A percentile compares a stretch with the other conserved stretches of the same genome.
These are phyloP conservation scores for Plectropomus leopardus DNA, from an alignment of 2,113 vertebrate species.

Conservation along the genomic window DNA sequence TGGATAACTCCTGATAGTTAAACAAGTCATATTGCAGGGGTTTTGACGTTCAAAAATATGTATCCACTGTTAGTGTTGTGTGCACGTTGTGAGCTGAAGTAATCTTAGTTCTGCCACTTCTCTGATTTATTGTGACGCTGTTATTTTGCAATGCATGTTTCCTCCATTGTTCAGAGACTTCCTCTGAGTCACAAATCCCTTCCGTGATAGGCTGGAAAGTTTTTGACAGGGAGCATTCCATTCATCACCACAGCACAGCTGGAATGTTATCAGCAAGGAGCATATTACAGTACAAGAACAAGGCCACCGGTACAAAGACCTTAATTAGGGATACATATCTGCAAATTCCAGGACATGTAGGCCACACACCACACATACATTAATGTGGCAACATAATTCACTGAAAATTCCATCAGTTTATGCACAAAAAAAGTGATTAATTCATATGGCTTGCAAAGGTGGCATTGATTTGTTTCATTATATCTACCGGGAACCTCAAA, in stretches of 20 bases:
- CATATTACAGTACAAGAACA: not conserved
- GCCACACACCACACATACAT: not conserved
- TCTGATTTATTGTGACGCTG: not conserved
- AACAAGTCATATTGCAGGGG: no score
- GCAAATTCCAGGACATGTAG: conserved; percentile 1
- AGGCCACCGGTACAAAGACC: conserved; percentile 1
- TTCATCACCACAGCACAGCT: not conserved
- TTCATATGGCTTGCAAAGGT: not conserved
- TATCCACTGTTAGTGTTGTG: no score
- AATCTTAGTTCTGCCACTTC: no score
- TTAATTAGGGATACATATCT: conserved; percentile 27
- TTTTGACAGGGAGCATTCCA: not conserved
- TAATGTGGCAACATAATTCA: conserved; percentile 7
- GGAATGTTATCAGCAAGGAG: conserved; percentile 22
- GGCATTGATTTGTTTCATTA: not conserved
- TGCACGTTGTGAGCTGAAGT: not conserved
- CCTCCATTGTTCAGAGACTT: conserved; percentile 4
- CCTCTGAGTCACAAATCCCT: not conserved
- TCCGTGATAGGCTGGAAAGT: conserved; percentile 1
- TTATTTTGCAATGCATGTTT: not conserved
- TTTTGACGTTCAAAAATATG: no score
- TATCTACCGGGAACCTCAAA: not conserved
- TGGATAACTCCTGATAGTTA: no score
- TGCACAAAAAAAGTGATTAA: conserved; percentile 37
- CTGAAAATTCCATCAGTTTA: conserved; percentile 37